phyloP scores from a whole-genome alignment of 35 echinoderm and acorn worm genomes.

The Strongylocentrotus purpuratus region DNA sequence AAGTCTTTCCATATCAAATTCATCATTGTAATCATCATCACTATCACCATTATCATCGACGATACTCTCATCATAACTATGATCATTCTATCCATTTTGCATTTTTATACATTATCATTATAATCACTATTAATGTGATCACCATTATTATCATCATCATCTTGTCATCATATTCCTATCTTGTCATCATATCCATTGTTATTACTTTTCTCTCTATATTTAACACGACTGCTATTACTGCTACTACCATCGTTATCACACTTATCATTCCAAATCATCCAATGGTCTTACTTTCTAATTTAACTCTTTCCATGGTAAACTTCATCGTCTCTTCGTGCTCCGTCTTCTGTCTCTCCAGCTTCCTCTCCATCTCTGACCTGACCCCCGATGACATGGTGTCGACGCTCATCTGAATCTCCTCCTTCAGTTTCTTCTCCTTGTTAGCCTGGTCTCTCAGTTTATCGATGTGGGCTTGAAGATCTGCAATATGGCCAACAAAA shows the following conservation, averaged over 20 bases:
- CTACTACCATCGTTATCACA: neutral
- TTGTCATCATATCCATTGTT: no score
- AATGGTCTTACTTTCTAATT: slow-evolving; percentile 67
- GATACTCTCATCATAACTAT: no score
- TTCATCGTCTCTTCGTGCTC: slow-evolving; percentile 74
- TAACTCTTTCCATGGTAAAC: slow-evolving; percentile 66
- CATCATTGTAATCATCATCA: no score
- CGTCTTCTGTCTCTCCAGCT: slow-evolving; percentile 70
- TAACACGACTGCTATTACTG: neutral
- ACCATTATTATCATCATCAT: no score
- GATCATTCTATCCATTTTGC: no score
- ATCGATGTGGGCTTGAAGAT: slow-evolving; percentile 1
- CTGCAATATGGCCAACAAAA: neutral
- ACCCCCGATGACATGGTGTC: slow-evolving; percentile 64
- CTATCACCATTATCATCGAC: no score
- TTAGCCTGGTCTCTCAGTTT: neutral
- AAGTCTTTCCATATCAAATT: no score
- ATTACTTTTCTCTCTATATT: neutral
- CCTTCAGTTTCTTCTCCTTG: slow-evolving; percentile 56
- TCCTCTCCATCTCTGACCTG: slow-evolving; percentile 69
- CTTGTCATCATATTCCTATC: no score
- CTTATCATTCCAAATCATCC: neutral
- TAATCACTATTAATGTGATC: no score
- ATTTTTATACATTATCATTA: no score
- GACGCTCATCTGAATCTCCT: slow-evolving; percentile 50